A percentile compares a stretch with the other conserved stretches of the same genome.
Conservation (phyloP, 2,113 vertebrate genomes). For the Oncorhynchus kisutch region DNA sequence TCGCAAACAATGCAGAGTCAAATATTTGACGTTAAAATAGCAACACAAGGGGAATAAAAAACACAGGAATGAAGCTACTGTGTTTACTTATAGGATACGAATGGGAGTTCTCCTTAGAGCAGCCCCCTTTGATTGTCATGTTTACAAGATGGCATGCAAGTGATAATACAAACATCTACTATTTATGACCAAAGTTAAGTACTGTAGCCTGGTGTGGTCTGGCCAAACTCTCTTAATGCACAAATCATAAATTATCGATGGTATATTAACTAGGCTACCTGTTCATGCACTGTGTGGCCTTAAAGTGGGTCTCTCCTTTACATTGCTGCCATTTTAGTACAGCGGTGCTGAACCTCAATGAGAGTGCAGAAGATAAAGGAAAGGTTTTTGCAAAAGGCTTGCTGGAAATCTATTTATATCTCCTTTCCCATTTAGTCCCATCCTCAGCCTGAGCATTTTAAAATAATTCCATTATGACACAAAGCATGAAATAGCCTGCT, state of each 20-base stretch:
- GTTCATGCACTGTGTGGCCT: background rate
- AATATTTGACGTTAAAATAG: too few relatives aligned
- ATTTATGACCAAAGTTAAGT: too few relatives aligned
- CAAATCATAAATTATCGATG: background rate
- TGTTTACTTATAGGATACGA: too few relatives aligned
- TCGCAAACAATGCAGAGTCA: too few relatives aligned
- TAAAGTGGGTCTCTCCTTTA: background rate
- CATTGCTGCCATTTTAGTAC: background rate
- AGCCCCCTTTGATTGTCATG: too few relatives aligned
- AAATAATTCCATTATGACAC: constrained; percentile 69
- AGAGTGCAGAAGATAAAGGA: background rate
- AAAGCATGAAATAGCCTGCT: constrained; percentile 60
- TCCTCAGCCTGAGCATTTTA: constrained; percentile 53
- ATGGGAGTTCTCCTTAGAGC: too few relatives aligned
- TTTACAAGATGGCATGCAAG: too few relatives aligned
- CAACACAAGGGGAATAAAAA: too few relatives aligned
- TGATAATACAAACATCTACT: too few relatives aligned
- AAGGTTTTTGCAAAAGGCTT: background rate
- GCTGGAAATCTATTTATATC: constrained; percentile 59
- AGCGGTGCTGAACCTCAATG: background rate
- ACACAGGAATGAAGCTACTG: too few relatives aligned
- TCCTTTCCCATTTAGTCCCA: constrained; percentile 54
- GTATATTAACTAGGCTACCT: background rate
- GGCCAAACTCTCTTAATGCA: background rate
- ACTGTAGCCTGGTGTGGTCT: too few relatives aligned